Conservation (phyloP, 2,888 invertebrate genomes). For the Troides aeacus region DNA sequence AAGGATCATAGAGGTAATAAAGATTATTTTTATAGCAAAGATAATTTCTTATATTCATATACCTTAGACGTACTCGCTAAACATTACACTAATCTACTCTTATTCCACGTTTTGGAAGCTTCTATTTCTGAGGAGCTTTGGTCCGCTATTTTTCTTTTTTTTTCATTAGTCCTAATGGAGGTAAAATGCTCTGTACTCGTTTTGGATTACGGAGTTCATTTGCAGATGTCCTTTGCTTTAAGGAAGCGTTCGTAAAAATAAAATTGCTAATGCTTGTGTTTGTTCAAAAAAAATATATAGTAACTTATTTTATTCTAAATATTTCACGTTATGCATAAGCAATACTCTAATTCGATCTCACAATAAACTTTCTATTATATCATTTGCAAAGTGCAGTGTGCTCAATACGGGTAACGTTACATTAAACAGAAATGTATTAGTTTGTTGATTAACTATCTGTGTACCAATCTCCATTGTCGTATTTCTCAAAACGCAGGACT, state of each 20-base stretch:
- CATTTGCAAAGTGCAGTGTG: background rate
- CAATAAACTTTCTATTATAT: background rate
- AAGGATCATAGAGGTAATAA: background rate
- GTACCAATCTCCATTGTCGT: background rate
- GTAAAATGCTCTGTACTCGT: constrained; percentile 25
- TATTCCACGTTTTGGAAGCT: constrained; percentile 14
- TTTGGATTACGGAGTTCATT: constrained; percentile 28
- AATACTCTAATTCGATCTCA: background rate
- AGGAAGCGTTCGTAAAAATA: constrained; percentile 9
- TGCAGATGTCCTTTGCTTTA: constrained; percentile 22
- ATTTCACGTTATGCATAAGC: background rate
- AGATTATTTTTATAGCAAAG: background rate
- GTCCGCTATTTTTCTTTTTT: constrained; percentile 28
- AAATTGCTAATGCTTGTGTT: background rate
- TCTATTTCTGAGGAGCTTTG: constrained; percentile 23
- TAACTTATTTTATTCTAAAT: background rate
- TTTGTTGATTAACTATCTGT: background rate
- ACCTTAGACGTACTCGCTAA: constrained; percentile 8
- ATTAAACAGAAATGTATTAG: constrained; percentile 1
- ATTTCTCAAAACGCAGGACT: background rate
- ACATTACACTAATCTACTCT: constrained; percentile 26
- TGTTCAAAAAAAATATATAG: background rate
- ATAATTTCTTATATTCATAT: background rate
- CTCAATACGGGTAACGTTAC: constrained; percentile 11
- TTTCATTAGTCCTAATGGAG: constrained; percentile 30